Base-by-base conservation (phyloP, 2,888 invertebrate species). In the Dichetophora obliterata region DNA sequence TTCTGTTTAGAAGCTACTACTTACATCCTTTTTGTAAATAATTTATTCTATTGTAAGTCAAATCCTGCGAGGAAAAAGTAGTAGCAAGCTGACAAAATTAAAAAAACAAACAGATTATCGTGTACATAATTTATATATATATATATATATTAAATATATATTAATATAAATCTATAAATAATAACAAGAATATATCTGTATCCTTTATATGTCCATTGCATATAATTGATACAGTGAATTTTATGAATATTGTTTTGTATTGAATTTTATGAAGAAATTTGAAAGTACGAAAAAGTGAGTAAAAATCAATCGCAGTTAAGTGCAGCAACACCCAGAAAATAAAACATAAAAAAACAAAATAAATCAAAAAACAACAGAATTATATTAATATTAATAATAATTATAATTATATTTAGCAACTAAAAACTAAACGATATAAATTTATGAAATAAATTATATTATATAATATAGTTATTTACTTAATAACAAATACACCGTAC, bases 381-480 rank as follows among this genome's bases (percentile, higher is more conserved):
- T 52, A 63, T 43, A 61, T 19, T 61, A 22, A 5, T 9, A 54
- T 43, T 9, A 6, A 19, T 11, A 27, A 75, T 11, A 75, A 43
- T 37, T 2, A 66, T 34, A 75, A 63, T 27, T 66, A 72, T 72
- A 61, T 75, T 48, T 68, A 27, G 34, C 27, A 57, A 70, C 52
- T 73, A 61, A 54, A 27, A 48, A 66, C 66, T 71, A 71, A 54
- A 66, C 63, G 54, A 71, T 65, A 75, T 77, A 82, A 79, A 76
- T 71, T 65, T 72, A 77, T 77, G 80, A 63, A 77, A 74, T 79
- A 74, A 68, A 77, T 63, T 69, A 74, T 74, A 74, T 70, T 74
- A 73, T 73, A 52, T 73, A 73, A 69, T 31, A n/a, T n/a, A n/a
- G n/a, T 68, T 76, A 74, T 74, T 77, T 77, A 74, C 63, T 70